Conservation (phyloP, 2,797 vertebrate genomes). For the Fratercula arctica region DNA sequence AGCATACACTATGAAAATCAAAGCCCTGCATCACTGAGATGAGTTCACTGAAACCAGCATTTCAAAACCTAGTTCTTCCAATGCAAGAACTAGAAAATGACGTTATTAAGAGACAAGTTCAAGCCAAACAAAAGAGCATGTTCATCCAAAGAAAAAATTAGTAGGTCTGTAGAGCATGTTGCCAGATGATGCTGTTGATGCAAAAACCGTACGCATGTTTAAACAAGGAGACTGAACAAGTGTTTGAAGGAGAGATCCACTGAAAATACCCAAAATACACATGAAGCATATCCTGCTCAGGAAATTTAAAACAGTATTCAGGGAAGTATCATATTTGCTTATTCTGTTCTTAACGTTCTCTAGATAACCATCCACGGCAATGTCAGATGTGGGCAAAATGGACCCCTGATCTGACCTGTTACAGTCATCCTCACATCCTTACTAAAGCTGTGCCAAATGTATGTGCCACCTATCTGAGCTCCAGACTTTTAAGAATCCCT, state of each 20-base stretch:
- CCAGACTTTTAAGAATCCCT: neutral
- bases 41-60: neutral
- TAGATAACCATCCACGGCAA: neutral
- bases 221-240: neutral
- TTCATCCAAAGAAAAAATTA: neutral
- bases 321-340: neutral
- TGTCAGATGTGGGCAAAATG: neutral
- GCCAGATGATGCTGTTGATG: neutral
- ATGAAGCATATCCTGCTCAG: neutral
- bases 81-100: neutral
- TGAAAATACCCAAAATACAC: neutral
- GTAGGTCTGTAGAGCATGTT: neutral
- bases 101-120: neutral
- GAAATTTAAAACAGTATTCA: neutral
- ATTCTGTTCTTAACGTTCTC: neutral
- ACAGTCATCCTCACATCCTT: neutral
- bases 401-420: neutral
- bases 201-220: accelerated
- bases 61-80: neutral
- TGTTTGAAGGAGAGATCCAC: neutral
- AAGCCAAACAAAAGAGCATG: neutral
- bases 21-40: neutral
- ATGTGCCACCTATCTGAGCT: neutral
- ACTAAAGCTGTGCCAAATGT: neutral
- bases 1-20: neutral